Evolutionary conservation across 1,140 invertebrate genomes (phyloP).

Genomic region (Diachasma alloeum): DNA sequence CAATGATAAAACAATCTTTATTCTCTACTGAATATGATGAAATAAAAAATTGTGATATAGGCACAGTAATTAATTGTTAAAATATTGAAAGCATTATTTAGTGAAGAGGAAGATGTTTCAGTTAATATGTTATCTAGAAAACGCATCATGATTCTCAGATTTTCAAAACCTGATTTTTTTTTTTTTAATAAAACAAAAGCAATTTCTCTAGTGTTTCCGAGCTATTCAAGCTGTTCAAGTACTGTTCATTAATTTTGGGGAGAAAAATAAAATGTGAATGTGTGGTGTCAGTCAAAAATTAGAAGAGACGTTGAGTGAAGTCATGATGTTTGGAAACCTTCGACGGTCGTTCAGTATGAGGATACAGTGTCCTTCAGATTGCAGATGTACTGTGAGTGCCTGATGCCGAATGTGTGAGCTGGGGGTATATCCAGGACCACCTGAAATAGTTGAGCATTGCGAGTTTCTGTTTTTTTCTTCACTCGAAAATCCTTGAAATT

Average conservation of each 20-base stretch:
- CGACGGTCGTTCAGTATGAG: slow-evolving; percentile 37
- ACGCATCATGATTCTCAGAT: background rate
- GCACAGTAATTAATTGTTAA: no score
- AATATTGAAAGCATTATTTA: background rate
- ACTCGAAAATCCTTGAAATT: background rate
- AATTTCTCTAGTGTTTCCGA: background rate
- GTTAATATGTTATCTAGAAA: background rate
- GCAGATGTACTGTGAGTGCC: slow-evolving; percentile 83
- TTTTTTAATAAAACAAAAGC: background rate
- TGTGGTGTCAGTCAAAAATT: background rate
- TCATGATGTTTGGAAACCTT: background rate
- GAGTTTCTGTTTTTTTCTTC: background rate
- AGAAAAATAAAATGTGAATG: background rate
- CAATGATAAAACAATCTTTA: background rate
- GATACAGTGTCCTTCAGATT: slow-evolving; percentile 64
- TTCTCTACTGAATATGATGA: background rate
- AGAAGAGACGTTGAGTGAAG: background rate
- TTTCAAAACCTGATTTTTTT: background rate
- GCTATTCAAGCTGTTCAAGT: background rate
- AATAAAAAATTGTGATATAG: background rate
- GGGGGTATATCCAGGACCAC: slow-evolving; percentile 69
- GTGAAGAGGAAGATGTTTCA: background rate
- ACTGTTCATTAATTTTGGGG: background rate
- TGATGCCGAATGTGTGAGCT: slow-evolving; percentile 85
- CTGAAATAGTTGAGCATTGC: slow-evolving; percentile 49